Evolutionary conservation across 1,140 invertebrate genomes (phyloP), one percentile per base, ranked within the genome.

Genomic region (Drosophila simulans): DNA sequence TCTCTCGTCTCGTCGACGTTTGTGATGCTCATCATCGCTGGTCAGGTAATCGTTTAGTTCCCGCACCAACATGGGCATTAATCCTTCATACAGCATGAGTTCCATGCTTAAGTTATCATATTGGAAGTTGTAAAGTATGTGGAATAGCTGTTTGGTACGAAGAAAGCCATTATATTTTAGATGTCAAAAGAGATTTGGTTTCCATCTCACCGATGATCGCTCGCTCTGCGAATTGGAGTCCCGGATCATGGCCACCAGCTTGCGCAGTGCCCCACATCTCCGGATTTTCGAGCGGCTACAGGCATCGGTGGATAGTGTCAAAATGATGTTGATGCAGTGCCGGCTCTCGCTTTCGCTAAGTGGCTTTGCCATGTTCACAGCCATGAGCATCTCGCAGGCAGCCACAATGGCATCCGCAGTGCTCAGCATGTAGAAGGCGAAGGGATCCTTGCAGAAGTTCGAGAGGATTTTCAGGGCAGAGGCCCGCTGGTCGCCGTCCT

Each of bases 71-170:
- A 92, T 71, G 5, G 73, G 68, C 17, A 92, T 75, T 37, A 92
- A 43, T 0, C 91, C 91, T 64, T 92, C 89, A 35, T 71, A 84
- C 1, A 92, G 54, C 71, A 92, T 51, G 4, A 92, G 57, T 37
- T 92, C 90, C 89, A 92, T 92, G 45, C 91, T 92, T 34, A 92
- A 58, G 35, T 92, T 91, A 55, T 92, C 91, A 58, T 92, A 92
- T 72, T 91, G 88, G 57, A 92, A 92, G 49, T 92, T 88, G 27
- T 90, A 88, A 0, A 92, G 63, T 13, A 91, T 86, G 55, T 90
- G 80, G 1, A 92, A 79, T 4, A 92, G 78, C 91, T 92, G 25
- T 15, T n/a, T 35, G 17, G 8, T 49, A 5, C 66, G 37, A 2
- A 42, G 11, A 1, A 15, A 1, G 2, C 15, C 15, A 40, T 42